Evolutionary conservation across 2,888 invertebrate genomes (phyloP).

Genomic region (Ommatoiulus sabulosus): DNA sequence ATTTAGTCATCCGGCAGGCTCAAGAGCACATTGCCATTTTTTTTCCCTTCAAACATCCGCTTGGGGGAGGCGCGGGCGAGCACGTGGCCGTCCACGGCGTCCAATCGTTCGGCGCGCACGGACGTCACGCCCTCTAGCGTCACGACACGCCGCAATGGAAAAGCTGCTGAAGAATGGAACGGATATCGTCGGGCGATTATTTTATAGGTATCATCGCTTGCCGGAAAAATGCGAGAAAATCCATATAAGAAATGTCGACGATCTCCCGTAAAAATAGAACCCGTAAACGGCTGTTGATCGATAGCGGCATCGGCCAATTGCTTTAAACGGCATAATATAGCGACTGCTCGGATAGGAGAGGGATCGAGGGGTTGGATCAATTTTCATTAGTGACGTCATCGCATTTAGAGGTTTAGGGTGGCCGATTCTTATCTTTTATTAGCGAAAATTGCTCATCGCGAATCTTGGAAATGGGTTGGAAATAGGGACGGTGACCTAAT

Average conservation of each 20-base stretch:
- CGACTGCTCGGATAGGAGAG: too few species aligned
- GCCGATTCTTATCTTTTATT: slow-evolving; percentile 7
- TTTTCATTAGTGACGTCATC: slow-evolving; percentile 18
- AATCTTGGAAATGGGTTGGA: slow-evolving; percentile 32
- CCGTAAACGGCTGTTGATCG: slow-evolving; percentile 15
- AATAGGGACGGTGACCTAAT: slow-evolving; percentile 13
- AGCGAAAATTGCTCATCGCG: slow-evolving; percentile 34
- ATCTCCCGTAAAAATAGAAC: neutral
- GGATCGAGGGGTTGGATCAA: neutral
- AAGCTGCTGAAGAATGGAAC: neutral
- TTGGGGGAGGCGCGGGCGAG: neutral
- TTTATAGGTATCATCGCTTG: too few species aligned
- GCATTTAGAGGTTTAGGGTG: neutral
- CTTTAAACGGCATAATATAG: too few species aligned
- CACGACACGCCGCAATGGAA: neutral
- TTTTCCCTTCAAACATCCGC: neutral
- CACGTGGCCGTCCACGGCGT: neutral
- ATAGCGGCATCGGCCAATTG: neutral
- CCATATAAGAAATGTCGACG: neutral
- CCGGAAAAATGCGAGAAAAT: neutral
- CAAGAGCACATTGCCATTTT: slow-evolving; percentile 6
- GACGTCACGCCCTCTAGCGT: neutral
- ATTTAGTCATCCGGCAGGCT: slow-evolving; percentile 38
- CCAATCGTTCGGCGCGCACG: neutral
- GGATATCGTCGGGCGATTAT: too few species aligned